These are phyloP conservation scores for Excalfactoria chinensis DNA, from an alignment of 2,113 vertebrate species.

Conservation along the genomic window DNA sequence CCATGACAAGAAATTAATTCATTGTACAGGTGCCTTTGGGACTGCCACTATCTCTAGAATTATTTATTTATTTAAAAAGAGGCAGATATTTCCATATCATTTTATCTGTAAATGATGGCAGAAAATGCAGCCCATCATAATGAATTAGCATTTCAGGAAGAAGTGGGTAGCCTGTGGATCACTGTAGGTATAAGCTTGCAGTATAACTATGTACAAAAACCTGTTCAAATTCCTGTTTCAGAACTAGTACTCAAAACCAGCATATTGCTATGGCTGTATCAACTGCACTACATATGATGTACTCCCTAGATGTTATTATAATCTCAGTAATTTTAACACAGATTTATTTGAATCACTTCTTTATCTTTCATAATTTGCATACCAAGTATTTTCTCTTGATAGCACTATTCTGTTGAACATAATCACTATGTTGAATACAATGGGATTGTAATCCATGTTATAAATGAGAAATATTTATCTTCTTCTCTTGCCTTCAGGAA, in stretches of 20 bases:
- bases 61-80: not conserved
- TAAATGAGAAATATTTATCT: not conserved
- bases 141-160: not conserved
- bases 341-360: not conserved
- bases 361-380: not conserved
- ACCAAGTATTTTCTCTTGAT: not conserved
- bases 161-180: not conserved
- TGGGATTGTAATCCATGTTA: not conserved
- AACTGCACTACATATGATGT: not conserved
- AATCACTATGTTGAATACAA: not conserved
- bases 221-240: not conserved
- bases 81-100: constrained; percentile 15
- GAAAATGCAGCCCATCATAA: not conserved
- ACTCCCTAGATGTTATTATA: not conserved
- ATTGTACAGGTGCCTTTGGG: not conserved
- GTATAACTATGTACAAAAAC: not conserved
- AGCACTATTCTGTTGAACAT: not conserved
- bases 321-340: not conserved
- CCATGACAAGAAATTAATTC: constrained; percentile 43
- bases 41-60: constrained; percentile 20
- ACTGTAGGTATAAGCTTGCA: not conserved
- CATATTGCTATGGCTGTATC: not conserved
- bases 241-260: not conserved
- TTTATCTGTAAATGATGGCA: not conserved
- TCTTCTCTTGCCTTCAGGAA: not conserved